phyloP scores from a whole-genome alignment of 2,888 invertebrate species.

The Eucera pruinosa region DNA sequence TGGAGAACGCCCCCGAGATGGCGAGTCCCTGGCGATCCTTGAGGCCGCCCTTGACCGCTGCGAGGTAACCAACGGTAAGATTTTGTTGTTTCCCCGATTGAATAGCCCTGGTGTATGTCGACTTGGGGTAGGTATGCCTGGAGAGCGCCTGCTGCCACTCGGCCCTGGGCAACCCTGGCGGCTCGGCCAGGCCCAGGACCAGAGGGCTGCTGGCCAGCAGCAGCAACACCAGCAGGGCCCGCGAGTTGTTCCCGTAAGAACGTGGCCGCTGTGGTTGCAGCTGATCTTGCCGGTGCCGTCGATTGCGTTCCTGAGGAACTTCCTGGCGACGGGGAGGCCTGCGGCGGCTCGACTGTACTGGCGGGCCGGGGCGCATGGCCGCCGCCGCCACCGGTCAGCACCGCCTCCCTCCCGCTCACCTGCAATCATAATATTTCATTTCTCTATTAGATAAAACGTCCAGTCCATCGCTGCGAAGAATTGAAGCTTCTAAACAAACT shows the following conservation, averaged over 20 bases:
- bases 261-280: conserved; percentile 85
- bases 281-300: conserved; percentile 67
- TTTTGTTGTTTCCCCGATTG: conserved; percentile 76
- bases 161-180: conserved; percentile 65
- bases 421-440: conserved; percentile 47
- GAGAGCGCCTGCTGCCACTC: conserved; percentile 52
- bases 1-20: conserved; percentile 95
- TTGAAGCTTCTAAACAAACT: too few species aligned
- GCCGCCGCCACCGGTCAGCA: conserved; percentile 85
- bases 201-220: conserved; percentile 85
- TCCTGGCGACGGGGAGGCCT: conserved; percentile 83
- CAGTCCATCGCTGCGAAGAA: too few species aligned
- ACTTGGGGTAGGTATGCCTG: conserved; percentile 51
- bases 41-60: conserved; percentile 91
- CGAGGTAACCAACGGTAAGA: conserved; percentile 94
- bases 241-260: conserved; percentile 84
- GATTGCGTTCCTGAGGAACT: conserved; percentile 64
- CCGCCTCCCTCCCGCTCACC: conserved; percentile 83
- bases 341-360: conserved; percentile 85
- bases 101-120: conserved; percentile 31
- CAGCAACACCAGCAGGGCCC: conserved; percentile 87
- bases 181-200: conserved; percentile 73
- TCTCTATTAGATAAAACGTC: too few species aligned
- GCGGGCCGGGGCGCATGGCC: conserved; percentile 88
- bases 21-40: conserved; percentile 93